Conservation (phyloP, 2,113 vertebrate genomes). For the Brienomyrus longianalis region DNA sequence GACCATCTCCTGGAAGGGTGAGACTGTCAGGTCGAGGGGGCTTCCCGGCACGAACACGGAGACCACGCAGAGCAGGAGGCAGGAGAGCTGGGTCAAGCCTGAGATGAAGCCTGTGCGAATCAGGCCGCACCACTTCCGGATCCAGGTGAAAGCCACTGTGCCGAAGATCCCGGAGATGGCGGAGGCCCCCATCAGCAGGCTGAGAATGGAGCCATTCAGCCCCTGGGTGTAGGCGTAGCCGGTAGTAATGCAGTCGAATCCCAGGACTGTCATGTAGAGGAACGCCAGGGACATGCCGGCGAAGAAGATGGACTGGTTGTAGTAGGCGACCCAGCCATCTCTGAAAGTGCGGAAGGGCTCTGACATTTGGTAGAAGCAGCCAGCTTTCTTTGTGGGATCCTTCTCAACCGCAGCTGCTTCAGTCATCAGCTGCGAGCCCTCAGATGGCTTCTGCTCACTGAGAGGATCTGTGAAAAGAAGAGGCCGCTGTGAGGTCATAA, state of each 20-base stretch:
- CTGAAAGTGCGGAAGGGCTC: constrained; percentile 81
- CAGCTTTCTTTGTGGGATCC: constrained; percentile 36
- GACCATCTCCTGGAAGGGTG: constrained; percentile 79
- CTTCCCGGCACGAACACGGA: constrained; percentile 91
- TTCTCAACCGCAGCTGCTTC: constrained; percentile 43
- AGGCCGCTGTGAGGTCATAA: background rate
- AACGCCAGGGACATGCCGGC: constrained; percentile 89
- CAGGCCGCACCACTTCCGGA: constrained; percentile 79
- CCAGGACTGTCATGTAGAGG: constrained; percentile 96
- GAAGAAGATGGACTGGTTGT: constrained; percentile 89
- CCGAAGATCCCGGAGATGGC: constrained; percentile 87
- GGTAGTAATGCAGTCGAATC: constrained; percentile 95
- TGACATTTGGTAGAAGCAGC: constrained; percentile 64
- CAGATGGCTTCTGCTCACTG: constrained; percentile 52
- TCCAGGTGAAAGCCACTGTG: constrained; percentile 89
- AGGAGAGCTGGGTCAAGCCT: constrained; percentile 75
- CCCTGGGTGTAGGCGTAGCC: constrained; percentile 95
- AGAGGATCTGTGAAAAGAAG: constrained; percentile 64
- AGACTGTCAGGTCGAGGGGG: constrained; percentile 83
- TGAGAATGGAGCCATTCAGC: constrained; percentile 83
- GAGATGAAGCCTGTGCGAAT: constrained; percentile 86
- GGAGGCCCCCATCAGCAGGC: constrained; percentile 90
- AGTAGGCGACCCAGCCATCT: constrained; percentile 89
- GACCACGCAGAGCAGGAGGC: constrained; percentile 73
- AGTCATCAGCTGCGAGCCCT: constrained; percentile 77